Evolutionary conservation across 2,888 invertebrate species (phyloP).

Genomic region (Drosophila cognata): DNA sequence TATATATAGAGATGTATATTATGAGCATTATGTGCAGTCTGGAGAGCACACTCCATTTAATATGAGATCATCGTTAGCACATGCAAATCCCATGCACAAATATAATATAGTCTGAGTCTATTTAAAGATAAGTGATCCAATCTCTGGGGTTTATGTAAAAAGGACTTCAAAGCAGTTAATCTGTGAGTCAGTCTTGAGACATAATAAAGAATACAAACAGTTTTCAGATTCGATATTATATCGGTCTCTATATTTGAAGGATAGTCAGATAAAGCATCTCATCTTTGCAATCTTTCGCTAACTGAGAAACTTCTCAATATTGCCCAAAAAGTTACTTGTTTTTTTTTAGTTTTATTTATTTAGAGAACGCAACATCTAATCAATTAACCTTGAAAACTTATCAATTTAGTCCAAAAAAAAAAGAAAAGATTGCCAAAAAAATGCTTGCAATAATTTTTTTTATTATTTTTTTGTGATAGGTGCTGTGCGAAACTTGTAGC

Average conservation of each 20-base stretch:
- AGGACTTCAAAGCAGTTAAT: background rate
- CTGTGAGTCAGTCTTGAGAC: too few relatives aligned
- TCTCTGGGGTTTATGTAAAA: background rate
- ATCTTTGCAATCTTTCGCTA: background rate
- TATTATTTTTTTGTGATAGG: conserved; percentile 15
- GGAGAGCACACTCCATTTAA: conserved; percentile 2
- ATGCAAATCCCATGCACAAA: conserved; percentile 1
- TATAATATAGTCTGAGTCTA: background rate
- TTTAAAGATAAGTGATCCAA: background rate
- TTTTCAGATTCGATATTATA: background rate
- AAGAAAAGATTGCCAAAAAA: conserved; percentile 34
- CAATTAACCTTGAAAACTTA: conserved; percentile 64
- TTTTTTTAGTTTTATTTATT: background rate
- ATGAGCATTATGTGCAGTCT: conserved; percentile 24
- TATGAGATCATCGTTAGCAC: conserved; percentile 30
- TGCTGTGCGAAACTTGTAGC: conserved; percentile 5
- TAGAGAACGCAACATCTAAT: conserved; percentile 40
- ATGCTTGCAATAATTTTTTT: conserved; percentile 39
- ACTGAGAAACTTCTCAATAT: background rate
- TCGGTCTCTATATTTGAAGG: background rate
- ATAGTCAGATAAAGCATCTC: background rate
- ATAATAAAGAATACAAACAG: background rate
- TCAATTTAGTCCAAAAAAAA: conserved; percentile 43
- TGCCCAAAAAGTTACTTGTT: background rate
- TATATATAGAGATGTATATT: background rate